Base-by-base conservation (phyloP, 2,888 invertebrate species). In the Melinopterus prodromus region DNA sequence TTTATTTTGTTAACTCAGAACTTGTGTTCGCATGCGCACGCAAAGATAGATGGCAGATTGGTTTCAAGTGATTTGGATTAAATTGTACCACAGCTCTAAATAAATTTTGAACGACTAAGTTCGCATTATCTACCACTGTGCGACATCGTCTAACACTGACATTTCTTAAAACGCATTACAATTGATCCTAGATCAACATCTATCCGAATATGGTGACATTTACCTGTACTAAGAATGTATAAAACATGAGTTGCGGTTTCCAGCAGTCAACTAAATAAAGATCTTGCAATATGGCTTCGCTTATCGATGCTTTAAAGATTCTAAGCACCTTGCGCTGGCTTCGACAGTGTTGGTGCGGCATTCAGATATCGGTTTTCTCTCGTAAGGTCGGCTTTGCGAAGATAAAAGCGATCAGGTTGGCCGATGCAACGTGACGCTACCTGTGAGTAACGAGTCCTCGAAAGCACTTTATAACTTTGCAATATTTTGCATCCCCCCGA, bases 401-500 rank as follows among this genome's bases (percentile, higher is more conserved):
- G 53, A 53, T 53, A 53, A 53, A 9, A 53, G 1, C 7, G 53
- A 53, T 53, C 53, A 53, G 26, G 26, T 26, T 26, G 26, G 26
- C 26, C 71, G 71, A 16, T 71, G 71, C n/a, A 71, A 16, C n/a
- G 71, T 16, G 16, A 71, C 12, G 16, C 12, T 26, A 71, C 71
- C 71, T 16, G 71, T 71, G 35, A 71, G 16, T 26, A 26, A 7
- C 26, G 71, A 26, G 71, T 12, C 71, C 71, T 16, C 71, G 71
- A 71, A 26, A 35, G 71, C 71, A 71, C 71, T 26, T 35, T 26
- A 26, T 26, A 71, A 71, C 71, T 71, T 71, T 35, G 71, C 71
- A 35, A 71, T 71, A 71, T 71, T 26, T 71, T 71, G 69, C 37
- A 71, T 80, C 76, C 77, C 71, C 76, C 80, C 71, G 72, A 70